A percentile compares a stretch with the other conserved stretches of the same genome.
These are phyloP conservation scores for Ceyx melanurus DNA, from an alignment of 2,113 vertebrate genomes.

Conservation along the genomic window DNA sequence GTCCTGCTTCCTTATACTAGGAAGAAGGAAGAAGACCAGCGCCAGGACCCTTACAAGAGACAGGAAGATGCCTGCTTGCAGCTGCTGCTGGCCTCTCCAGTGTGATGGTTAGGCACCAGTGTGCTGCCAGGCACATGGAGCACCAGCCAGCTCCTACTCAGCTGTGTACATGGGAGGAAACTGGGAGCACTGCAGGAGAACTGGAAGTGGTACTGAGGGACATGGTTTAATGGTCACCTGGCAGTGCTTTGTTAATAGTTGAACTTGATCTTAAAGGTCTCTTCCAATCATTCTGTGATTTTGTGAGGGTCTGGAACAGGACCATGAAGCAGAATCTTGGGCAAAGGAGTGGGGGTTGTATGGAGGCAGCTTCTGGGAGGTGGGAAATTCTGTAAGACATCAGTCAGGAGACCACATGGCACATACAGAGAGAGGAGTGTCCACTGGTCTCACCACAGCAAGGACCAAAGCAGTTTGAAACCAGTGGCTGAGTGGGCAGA, in stretches of 20 bases:
- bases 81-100: accelerated
- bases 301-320: neutral
- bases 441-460: constrained; percentile 70
- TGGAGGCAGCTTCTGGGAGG: neutral
- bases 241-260: neutral
- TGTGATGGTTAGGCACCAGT: no score
- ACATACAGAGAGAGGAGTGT: constrained; percentile 79
- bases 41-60: no score
- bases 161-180: neutral
- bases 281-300: neutral
- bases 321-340: neutral
- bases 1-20: neutral
- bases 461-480: neutral
- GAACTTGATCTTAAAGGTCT: neutral
- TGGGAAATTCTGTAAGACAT: neutral
- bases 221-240: neutral
- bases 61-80: neutral
- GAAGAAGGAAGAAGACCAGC: neutral
- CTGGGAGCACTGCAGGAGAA: accelerated
- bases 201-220: neutral
- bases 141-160: neutral
- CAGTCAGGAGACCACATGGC: constrained; percentile 57
- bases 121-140: neutral
- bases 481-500: accelerated
- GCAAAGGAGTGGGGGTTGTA: neutral